A percentile compares a stretch with the other conserved stretches of the same genome.
These are phyloP conservation scores for Conchocele bisecta DNA, from an alignment of 2,888 invertebrate species.

Conservation along the genomic window DNA sequence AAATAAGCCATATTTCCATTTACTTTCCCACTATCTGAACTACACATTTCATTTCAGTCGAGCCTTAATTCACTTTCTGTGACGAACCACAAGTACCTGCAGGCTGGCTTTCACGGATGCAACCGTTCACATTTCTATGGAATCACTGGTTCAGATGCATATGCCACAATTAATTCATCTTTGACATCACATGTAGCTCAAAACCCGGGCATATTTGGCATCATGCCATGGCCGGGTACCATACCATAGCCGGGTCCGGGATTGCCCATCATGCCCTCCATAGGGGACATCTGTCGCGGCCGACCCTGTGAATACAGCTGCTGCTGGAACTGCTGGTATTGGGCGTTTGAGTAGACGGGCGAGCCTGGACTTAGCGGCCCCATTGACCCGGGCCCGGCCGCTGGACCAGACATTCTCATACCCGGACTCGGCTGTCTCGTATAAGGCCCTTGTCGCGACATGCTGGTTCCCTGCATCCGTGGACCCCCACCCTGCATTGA, in stretches of 20 bases:
- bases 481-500: constrained; percentile 67
- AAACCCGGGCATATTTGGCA: constrained; percentile 51
- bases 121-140: no score
- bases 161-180: no score
- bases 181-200: constrained; percentile 71
- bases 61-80: no score
- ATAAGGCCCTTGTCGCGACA: constrained; percentile 61
- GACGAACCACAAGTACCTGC: no score
- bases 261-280: constrained; percentile 71
- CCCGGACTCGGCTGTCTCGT: constrained; percentile 58
- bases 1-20: no score
- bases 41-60: no score
- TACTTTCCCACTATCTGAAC: no score
- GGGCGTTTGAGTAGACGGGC: constrained; percentile 66
- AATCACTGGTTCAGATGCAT: no score
- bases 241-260: constrained; percentile 46
- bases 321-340: constrained; percentile 81
- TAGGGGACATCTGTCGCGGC: constrained; percentile 72
- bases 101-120: no score
- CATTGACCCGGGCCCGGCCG: constrained; percentile 41
- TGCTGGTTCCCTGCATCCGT: constrained; percentile 62
- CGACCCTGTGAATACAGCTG: constrained; percentile 78
- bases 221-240: constrained; percentile 34
- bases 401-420: constrained; percentile 68
- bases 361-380: constrained; percentile 53